Conservation (phyloP, 2,113 vertebrate species). For the Paramormyrops kingsleyae region DNA sequence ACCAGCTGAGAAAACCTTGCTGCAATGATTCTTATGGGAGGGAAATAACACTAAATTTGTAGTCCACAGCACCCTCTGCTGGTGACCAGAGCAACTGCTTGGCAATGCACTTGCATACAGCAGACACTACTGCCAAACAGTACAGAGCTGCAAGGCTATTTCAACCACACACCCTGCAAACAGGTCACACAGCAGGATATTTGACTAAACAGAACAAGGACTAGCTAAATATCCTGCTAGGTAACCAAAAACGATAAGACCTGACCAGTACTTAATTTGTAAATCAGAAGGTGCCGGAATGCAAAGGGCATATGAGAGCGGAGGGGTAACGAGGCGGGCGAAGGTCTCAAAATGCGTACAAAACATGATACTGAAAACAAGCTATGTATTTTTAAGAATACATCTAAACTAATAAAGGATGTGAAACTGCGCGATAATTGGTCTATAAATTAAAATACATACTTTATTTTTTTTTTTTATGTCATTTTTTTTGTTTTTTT, state of each 20-base stretch:
- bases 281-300: not conserved
- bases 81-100: not conserved
- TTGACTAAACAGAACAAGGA: not conserved
- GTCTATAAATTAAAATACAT: not conserved
- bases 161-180: not conserved
- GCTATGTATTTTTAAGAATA: not conserved
- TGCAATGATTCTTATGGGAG: constrained; percentile 14
- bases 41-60: not conserved
- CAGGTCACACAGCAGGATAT: not conserved
- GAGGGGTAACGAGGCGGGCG: not conserved
- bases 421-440: not conserved
- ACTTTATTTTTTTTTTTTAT: not conserved
- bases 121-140: not conserved
- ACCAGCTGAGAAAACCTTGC: not conserved
- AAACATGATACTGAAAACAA: not conserved
- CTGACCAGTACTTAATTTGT: not conserved
- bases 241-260: not conserved
- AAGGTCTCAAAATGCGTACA: not conserved
- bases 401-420: not conserved
- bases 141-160: not conserved
- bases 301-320: not conserved
- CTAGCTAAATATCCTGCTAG: not conserved
- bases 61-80: constrained; percentile 7
- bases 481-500: not conserved
- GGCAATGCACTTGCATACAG: not conserved